Base-by-base conservation (phyloP, 2,888 invertebrate species). In the Cybosia mesomella region DNA sequence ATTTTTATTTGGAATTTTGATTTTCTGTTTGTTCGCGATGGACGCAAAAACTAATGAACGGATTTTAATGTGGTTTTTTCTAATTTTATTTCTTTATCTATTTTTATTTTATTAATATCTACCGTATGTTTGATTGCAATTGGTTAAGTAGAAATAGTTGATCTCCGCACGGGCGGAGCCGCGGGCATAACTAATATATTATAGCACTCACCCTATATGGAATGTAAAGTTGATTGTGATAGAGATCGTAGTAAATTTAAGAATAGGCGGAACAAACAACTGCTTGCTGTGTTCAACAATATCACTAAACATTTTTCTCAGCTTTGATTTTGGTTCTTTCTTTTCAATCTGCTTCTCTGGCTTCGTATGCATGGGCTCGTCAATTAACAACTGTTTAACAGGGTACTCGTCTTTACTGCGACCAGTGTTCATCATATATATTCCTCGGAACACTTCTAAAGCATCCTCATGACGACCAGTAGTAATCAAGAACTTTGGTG, bases 141-240 rank as follows among this genome's bases (percentile, higher is more conserved):
- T n/a, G n/a, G n/a, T n/a, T n/a, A n/a, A n/a, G n/a, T n/a, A n/a
- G n/a, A n/a, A n/a, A n/a, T n/a, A n/a, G n/a, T n/a, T n/a, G n/a
- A n/a, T n/a, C n/a, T n/a, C n/a, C n/a, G n/a, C n/a, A n/a, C n/a
- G n/a, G n/a, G n/a, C n/a, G n/a, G n/a, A n/a, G n/a, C n/a, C n/a
- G n/a, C n/a, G n/a, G n/a, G n/a, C n/a, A n/a, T n/a, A n/a, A n/a
- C n/a, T n/a, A 49, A 49, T n/a, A 9, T 49, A 49, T 18, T 8
- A 21, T 53, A 32, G 7, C 68, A 88, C 95, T 95, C 86, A 97
- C 96, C 98, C 98, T 91, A 98, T 98, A 92, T 98, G 98, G 93
- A 98, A 98, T 79, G 98, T 98, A 88, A 98, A 98, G 89, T 98
- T 98, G 87, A 98, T 98, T 72, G 97, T 96, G 82, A 98, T 97